Evolutionary conservation across 2,888 invertebrate genomes (phyloP).

Genomic region (Harpagoxenus sublaevis): DNA sequence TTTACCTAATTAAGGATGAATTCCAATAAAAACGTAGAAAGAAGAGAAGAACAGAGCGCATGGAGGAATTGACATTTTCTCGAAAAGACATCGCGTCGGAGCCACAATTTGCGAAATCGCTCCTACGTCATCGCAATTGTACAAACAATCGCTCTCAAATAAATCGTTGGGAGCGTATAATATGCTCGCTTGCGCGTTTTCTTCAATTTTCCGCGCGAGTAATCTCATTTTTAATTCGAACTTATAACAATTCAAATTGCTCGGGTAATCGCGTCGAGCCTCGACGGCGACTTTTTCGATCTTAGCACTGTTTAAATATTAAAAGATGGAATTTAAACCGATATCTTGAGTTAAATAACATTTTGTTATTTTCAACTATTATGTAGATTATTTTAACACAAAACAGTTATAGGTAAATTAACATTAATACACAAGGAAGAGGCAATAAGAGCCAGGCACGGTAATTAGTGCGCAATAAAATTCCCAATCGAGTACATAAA

Average conservation of each 20-base stretch:
- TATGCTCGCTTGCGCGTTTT: background rate
- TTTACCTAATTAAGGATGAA: background rate
- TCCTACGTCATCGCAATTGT: conserved; percentile 19
- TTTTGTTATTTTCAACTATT: too few species aligned
- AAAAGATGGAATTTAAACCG: too few species aligned
- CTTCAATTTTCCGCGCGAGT: background rate
- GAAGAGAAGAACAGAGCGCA: background rate
- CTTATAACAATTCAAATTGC: background rate
- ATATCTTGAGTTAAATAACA: too few species aligned
- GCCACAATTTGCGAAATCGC: background rate
- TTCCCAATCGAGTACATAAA: too few species aligned
- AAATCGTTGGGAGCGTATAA: background rate
- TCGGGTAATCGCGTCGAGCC: background rate
- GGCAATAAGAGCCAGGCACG: too few species aligned
- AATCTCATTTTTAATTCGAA: background rate
- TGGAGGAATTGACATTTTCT: background rate
- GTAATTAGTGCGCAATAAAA: too few species aligned
- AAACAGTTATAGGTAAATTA: too few species aligned
- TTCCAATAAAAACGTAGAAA: background rate
- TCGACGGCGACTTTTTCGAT: background rate
- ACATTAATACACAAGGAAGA: too few species aligned
- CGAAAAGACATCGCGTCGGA: background rate
- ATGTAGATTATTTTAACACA: too few species aligned
- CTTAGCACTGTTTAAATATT: too few species aligned
- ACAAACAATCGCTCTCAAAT: conserved; percentile 25